Conservation (phyloP, 37 sponge, comb jelly and placozoan species). For the Halisarca cf. caerulea region DNA sequence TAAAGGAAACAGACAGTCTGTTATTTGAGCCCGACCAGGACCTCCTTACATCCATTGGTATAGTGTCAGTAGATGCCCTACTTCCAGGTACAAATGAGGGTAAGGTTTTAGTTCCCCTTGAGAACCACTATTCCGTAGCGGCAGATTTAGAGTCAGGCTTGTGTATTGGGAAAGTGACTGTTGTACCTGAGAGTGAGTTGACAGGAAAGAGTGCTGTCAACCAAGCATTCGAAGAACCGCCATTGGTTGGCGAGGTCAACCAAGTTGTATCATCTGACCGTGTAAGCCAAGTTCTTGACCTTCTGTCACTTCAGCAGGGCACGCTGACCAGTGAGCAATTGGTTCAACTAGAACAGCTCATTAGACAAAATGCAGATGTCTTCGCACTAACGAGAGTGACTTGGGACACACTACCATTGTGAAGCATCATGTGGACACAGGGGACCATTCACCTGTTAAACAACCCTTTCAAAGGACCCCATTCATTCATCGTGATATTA, state of each 20-base stretch:
- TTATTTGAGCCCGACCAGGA: conserved; percentile 7
- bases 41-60: neutral
- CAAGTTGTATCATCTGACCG: neutral
- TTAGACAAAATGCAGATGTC: neutral
- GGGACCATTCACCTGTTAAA: too few species aligned
- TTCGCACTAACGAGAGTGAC: too few species aligned
- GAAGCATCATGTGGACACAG: too few species aligned
- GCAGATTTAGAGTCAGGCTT: neutral
- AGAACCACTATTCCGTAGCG: neutral
- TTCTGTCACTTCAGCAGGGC: neutral
- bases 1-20: neutral
- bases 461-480: too few species aligned
- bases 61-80: conserved; percentile 5
- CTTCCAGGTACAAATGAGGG: neutral
- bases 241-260: neutral
- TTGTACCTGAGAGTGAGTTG: neutral
- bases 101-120: neutral
- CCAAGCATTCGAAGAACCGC: neutral
- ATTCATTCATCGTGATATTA: too few species aligned
- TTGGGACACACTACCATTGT: too few species aligned
- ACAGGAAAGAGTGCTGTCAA: neutral
- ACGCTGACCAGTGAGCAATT: neutral
- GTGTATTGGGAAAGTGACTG: neutral
- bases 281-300: neutral
- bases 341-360: neutral